Evolutionary conservation across 2,797 vertebrate genomes (phyloP).

Genomic region (Cuculus canorus): DNA sequence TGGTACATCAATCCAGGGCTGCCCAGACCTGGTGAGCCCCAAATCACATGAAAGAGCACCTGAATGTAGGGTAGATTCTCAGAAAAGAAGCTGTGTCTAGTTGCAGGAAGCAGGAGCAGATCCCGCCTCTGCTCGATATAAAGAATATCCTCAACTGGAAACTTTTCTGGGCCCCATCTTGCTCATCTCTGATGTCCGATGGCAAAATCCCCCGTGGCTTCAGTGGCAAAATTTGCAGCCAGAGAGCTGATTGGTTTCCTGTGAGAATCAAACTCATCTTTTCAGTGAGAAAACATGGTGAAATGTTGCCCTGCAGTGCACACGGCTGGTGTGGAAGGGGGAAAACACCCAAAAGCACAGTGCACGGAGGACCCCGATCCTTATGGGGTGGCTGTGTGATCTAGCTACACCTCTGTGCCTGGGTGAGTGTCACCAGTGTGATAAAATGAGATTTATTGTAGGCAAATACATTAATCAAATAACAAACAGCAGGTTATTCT

Average conservation of each 20-base stretch:
- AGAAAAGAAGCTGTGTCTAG: neutral
- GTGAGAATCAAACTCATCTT: neutral
- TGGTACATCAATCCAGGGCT: neutral
- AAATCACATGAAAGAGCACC: neutral
- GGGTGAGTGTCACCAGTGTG: neutral
- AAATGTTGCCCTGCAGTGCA: neutral
- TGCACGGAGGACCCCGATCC: accelerated
- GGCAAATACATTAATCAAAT: neutral
- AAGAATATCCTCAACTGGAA: constrained; percentile 1
- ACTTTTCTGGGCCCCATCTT: neutral
- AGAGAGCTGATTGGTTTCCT: neutral
- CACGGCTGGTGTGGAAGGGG: neutral
- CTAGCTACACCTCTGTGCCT: neutral
- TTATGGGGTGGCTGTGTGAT: accelerated
- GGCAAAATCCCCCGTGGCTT: constrained; percentile 14
- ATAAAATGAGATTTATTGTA: neutral
- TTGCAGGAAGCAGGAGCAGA: neutral
- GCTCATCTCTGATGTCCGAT: neutral
- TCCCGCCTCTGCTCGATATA: neutral
- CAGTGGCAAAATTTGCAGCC: constrained; percentile 3
- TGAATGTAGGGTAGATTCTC: neutral
- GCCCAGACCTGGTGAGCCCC: neutral
- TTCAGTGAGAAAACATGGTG: neutral
- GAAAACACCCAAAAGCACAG: neutral
- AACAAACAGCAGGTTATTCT: neutral